A percentile compares a stretch with the other conserved stretches of the same genome.
Evolutionary conservation across 1,140 invertebrate genomes (phyloP).

Genomic region (Sitophilus oryzae): DNA sequence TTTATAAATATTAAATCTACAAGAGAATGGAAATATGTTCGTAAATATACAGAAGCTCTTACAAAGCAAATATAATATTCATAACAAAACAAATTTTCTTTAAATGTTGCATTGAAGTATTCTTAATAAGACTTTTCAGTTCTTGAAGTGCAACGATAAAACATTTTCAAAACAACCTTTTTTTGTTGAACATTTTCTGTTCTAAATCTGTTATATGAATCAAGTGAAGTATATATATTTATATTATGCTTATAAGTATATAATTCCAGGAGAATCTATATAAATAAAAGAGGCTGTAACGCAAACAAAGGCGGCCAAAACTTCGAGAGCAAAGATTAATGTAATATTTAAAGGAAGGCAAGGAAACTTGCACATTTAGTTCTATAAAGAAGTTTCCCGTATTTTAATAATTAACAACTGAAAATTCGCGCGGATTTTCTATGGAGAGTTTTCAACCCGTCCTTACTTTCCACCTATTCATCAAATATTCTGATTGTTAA

Average conservation of each 20-base stretch:
- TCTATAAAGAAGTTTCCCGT: slow-evolving; percentile 8
- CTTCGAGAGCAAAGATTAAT: slow-evolving; percentile 8
- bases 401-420: slow-evolving; percentile 14
- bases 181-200: too few relatives aligned
- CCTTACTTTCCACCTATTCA: slow-evolving; percentile 8
- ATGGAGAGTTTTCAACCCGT: not conserved
- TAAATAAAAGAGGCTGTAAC: not conserved
- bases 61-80: too few relatives aligned
- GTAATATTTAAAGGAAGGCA: slow-evolving; percentile 7
- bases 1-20: too few relatives aligned
- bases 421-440: not conserved
- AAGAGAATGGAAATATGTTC: too few relatives aligned
- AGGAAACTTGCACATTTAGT: slow-evolving; percentile 3
- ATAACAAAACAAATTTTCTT: too few relatives aligned
- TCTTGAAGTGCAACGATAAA: too few relatives aligned
- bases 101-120: too few relatives aligned
- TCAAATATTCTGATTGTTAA: slow-evolving; percentile 19
- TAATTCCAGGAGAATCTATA: not conserved
- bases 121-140: too few relatives aligned
- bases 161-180: too few relatives aligned
- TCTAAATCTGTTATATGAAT: too few relatives aligned
- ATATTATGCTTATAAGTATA: slow-evolving; percentile 1
- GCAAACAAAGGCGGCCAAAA: slow-evolving; percentile 4
- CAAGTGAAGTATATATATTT: too few relatives aligned
- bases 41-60: too few relatives aligned